phyloP scores from a whole-genome alignment of 2,888 invertebrate species.

The Rosalia funebris region DNA sequence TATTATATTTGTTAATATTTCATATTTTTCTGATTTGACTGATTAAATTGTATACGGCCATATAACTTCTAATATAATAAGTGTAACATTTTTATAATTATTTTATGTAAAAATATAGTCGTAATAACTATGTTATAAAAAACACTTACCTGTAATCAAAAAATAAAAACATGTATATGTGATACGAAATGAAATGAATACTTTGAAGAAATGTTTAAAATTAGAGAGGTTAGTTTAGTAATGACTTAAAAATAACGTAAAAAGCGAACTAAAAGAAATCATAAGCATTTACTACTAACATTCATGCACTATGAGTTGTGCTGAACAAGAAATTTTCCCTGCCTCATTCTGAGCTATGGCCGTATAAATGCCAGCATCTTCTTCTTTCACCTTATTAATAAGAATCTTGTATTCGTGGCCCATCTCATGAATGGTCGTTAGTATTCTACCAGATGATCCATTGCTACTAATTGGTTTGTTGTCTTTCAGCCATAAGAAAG shows the following conservation, averaged over 20 bases:
- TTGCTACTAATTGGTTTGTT: conserved; percentile 82
- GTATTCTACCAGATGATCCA: conserved; percentile 77
- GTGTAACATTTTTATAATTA: too few species aligned
- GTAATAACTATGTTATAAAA: too few species aligned
- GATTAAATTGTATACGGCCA: too few species aligned
- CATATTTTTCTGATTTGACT: too few species aligned
- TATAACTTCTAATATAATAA: too few species aligned
- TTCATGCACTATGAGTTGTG: conserved; percentile 86
- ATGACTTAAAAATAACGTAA: conserved; percentile 10
- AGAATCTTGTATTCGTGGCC: conserved; percentile 76
- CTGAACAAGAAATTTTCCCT: conserved; percentile 86
- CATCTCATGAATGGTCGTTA: conserved; percentile 71
- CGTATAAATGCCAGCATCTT: conserved; percentile 90
- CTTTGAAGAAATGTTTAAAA: too few species aligned
- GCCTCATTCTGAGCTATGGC: conserved; percentile 85
- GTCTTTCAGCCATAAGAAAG: conserved; percentile 87
- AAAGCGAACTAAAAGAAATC: conserved; percentile 20
- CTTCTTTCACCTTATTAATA: conserved; percentile 77
- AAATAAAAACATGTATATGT: too few species aligned
- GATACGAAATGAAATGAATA: too few species aligned
- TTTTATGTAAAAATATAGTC: too few species aligned
- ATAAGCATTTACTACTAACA: conserved; percentile 69
- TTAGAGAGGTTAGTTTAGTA: too few species aligned
- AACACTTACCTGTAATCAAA: too few species aligned
- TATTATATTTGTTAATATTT: too few species aligned